phyloP scores from a whole-genome alignment of 1,140 invertebrate genomes.

The Harpegnathos saltator region DNA sequence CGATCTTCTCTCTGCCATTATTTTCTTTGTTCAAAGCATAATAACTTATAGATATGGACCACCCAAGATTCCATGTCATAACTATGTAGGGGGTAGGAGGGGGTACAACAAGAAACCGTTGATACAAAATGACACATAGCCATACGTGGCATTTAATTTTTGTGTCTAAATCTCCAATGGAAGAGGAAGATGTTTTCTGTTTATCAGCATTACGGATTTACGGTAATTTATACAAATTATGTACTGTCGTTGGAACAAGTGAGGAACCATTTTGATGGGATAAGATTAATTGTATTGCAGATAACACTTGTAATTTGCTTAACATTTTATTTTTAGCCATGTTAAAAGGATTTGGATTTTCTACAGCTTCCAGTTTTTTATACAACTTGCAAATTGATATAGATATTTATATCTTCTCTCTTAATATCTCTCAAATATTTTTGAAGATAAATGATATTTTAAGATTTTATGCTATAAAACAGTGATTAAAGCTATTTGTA shows the following conservation, averaged over 20 bases:
- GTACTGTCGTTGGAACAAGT: conserved; percentile 62
- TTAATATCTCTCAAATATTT: not conserved
- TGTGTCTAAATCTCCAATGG: conserved; percentile 31
- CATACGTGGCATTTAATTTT: conserved; percentile 60
- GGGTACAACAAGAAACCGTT: conserved; percentile 53
- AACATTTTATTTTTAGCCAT: not conserved
- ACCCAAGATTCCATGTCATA: conserved; percentile 64
- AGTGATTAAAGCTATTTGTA: not conserved
- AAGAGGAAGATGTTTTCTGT: conserved; percentile 39
- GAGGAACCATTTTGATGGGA: conserved; percentile 37
- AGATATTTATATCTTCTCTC: not conserved
- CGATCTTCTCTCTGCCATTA: not conserved
- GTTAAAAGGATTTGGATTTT: not conserved
- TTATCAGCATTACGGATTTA: conserved; percentile 35
- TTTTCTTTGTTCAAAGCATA: conserved; percentile 19
- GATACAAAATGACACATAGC: conserved; percentile 64
- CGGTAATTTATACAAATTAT: conserved; percentile 40
- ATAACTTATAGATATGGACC: conserved; percentile 51
- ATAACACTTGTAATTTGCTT: not conserved
- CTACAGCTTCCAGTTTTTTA: not conserved
- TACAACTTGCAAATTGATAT: not conserved
- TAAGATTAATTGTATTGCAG: not conserved
- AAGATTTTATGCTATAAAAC: not conserved
- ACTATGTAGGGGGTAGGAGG: conserved; percentile 16
- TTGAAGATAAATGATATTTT: not conserved